Evolutionary conservation across 2,888 invertebrate genomes (phyloP).

Genomic region (Ephialtes manifestator): DNA sequence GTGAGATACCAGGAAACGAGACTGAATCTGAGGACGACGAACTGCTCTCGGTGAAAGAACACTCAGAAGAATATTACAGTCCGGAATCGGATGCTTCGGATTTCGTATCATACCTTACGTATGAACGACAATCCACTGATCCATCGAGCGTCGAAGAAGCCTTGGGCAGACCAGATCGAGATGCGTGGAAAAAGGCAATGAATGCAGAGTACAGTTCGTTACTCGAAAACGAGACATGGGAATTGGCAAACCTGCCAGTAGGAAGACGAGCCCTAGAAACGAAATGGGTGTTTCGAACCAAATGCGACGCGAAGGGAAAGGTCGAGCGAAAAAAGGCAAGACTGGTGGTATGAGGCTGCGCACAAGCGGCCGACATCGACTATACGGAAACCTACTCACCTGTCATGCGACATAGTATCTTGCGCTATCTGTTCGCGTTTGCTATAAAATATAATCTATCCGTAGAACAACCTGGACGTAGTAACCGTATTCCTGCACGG

Average conservation of each 20-base stretch:
- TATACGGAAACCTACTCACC: conserved; percentile 77
- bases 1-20: not conserved
- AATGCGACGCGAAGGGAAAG: conserved; percentile 49
- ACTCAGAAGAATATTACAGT: conserved; percentile 12
- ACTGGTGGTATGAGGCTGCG: conserved; percentile 29
- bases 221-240: conserved; percentile 68
- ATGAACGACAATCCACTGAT: conserved; percentile 1
- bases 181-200: conserved; percentile 69
- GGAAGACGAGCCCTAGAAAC: conserved; percentile 58
- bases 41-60: not conserved
- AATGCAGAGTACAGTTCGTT: conserved; percentile 64
- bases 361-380: conserved; percentile 71
- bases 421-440: conserved; percentile 73
- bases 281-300: conserved; percentile 69
- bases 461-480: conserved; percentile 75
- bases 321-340: conserved; percentile 70
- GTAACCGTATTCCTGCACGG: conserved; percentile 77
- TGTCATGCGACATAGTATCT: conserved; percentile 71
- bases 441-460: conserved; percentile 69
- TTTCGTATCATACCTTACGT: conserved; percentile 40
- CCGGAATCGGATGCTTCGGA: conserved; percentile 10
- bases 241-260: conserved; percentile 53
- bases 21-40: not conserved
- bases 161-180: conserved; percentile 45
- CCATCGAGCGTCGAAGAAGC: conserved; percentile 61